Conservation (phyloP, 2,113 vertebrate genomes). For the Brachionichthys hirsutus region DNA sequence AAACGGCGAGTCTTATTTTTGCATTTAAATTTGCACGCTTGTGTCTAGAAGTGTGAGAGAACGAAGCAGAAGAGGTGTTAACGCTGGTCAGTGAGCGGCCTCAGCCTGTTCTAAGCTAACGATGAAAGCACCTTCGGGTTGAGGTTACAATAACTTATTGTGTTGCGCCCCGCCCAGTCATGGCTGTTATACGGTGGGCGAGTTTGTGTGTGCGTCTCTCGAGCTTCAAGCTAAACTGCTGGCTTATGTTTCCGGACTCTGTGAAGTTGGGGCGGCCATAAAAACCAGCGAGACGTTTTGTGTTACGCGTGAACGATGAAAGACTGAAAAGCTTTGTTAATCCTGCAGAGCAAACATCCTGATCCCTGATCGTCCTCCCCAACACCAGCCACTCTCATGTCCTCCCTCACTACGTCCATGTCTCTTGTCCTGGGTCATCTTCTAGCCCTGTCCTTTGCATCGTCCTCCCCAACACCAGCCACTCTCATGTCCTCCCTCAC, state of each 20-base stretch:
- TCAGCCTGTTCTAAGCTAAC: slow-evolving; percentile 68
- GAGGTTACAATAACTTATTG: slow-evolving; percentile 76
- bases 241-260: slow-evolving; percentile 55
- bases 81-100: slow-evolving; percentile 40
- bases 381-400: no score
- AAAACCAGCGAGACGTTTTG: slow-evolving; percentile 50
- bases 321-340: slow-evolving; percentile 21
- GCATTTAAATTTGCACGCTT: no score
- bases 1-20: no score
- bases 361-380: slow-evolving; percentile 2
- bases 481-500: no score
- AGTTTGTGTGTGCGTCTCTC: slow-evolving; percentile 23
- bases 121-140: slow-evolving; percentile 71
- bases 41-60: no score
- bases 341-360: not conserved
- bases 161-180: slow-evolving; percentile 60
- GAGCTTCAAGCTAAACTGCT: slow-evolving; percentile 39
- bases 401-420: no score
- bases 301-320: slow-evolving; percentile 57
- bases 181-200: slow-evolving; percentile 48
- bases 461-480: no score
- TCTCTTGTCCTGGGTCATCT: no score
- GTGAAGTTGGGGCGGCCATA: slow-evolving; percentile 51
- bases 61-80: no score
- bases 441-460: no score